Conservation (phyloP, 2,797 vertebrate species). For the Premnoplex brunnescens region DNA sequence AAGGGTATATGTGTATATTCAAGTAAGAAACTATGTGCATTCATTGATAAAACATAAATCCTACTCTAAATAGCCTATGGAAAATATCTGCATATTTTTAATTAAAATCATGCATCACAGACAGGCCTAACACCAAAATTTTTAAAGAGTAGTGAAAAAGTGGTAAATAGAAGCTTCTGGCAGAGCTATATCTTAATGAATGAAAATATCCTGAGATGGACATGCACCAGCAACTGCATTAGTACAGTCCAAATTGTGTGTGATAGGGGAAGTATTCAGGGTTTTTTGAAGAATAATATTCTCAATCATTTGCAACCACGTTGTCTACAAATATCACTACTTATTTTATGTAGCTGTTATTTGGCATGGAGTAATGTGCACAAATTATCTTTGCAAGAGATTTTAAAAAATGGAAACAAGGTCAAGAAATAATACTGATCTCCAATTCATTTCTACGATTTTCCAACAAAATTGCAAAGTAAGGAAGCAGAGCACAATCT, state of each 20-base stretch:
- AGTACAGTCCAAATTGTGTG: neutral
- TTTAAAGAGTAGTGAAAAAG: neutral
- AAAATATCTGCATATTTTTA: conserved; percentile 30
- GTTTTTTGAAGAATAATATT: neutral
- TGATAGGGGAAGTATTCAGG: neutral
- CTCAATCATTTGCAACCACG: neutral
- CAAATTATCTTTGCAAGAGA: neutral
- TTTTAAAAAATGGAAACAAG: neutral
- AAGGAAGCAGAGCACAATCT: neutral
- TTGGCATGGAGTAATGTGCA: neutral
- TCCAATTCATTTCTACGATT: neutral
- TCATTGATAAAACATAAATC: neutral
- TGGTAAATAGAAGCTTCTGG: neutral
- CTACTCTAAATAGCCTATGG: neutral
- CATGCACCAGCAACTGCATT: neutral
- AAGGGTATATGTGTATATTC: neutral
- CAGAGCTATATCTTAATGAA: neutral
- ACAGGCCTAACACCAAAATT: neutral
- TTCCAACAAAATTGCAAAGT: neutral
- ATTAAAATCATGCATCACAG: neutral
- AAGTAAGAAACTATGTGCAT: neutral
- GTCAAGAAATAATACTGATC: neutral
- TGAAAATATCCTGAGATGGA: neutral
- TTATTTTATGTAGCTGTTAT: neutral
- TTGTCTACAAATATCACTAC: neutral